Percentiles rank a stretch among this genome's conserved stretches.
phyloP scores from a whole-genome alignment of 2,888 invertebrate species.

The Caenorhabditis sulstoni region DNA sequence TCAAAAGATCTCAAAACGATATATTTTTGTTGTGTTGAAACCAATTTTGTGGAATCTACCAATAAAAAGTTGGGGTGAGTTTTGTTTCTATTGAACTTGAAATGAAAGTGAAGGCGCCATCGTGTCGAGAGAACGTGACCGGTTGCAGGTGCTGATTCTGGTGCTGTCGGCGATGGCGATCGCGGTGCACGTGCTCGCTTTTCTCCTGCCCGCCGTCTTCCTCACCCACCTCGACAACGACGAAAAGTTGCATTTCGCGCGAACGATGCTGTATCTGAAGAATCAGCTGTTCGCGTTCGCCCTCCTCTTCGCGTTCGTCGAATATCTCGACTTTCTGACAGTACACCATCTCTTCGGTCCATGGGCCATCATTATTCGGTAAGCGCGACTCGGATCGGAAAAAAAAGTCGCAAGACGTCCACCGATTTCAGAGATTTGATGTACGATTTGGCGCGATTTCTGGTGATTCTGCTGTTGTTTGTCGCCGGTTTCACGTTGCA shows the following conservation, averaged over 20 bases:
- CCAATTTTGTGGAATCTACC: too few relatives aligned
- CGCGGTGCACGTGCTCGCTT: conserved; percentile 79
- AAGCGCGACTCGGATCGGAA: neutral
- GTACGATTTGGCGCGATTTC: conserved; percentile 85
- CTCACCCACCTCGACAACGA: conserved; percentile 78
- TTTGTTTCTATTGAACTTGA: too few relatives aligned
- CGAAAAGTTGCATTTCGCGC: conserved; percentile 79
- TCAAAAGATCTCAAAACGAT: too few relatives aligned
- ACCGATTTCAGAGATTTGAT: conserved; percentile 80
- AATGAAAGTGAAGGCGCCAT: too few relatives aligned
- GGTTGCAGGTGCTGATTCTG: conserved; percentile 69
- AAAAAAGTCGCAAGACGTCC: too few relatives aligned
- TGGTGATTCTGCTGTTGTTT: conserved; percentile 97
- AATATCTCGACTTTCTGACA: conserved; percentile 91
- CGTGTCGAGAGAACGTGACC: too few relatives aligned
- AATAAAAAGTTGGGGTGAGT: too few relatives aligned
- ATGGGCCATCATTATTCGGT: conserved; percentile 99
- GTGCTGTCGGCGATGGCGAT: conserved; percentile 78
- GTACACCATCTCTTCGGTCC: conserved; percentile 99
- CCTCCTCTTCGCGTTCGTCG: conserved; percentile 95
- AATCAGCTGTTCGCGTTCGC: conserved; percentile 97
- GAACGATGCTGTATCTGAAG: conserved; percentile 88
- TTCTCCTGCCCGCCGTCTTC: conserved; percentile 76
- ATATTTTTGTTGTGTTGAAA: too few relatives aligned
- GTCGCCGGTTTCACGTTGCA: conserved; percentile 97